phyloP scores from a whole-genome alignment of 1,140 invertebrate species.

The Sinonovacula constricta region DNA sequence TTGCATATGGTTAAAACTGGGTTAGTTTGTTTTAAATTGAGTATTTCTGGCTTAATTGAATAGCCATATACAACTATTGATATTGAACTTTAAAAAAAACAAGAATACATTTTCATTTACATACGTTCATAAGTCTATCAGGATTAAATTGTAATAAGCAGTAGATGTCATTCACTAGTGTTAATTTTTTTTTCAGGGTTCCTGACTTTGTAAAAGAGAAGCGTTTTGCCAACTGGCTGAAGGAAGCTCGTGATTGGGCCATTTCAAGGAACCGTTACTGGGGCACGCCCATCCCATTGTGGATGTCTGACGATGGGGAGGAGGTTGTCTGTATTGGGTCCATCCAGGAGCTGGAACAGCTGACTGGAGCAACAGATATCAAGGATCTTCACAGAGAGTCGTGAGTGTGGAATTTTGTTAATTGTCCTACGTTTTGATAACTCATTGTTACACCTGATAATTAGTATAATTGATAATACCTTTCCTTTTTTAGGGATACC shows the following conservation, averaged over 20 bases:
- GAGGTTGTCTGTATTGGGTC: constrained; percentile 97
- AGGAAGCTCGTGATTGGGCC: constrained; percentile 98
- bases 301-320: constrained; percentile 95
- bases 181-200: constrained; percentile 81
- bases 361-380: constrained; percentile 88
- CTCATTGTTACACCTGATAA: no score
- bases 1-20: no score
- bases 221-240: constrained; percentile 98
- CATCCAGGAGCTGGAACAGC: constrained; percentile 91
- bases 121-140: no score
- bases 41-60: no score
- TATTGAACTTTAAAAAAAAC: no score
- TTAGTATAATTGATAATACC: no score
- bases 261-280: constrained; percentile 98
- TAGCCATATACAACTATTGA: no score
- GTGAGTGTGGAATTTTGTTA: constrained; percentile 73
- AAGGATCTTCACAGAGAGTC: constrained; percentile 96
- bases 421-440: no score
- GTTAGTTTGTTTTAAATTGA: no score
- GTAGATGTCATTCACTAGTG: neutral
- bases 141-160: no score
- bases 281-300: constrained; percentile 99
- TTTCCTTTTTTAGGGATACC: no score
- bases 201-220: constrained; percentile 99
- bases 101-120: no score